Base-by-base conservation (phyloP, 2,888 invertebrate genomes). In the Dolichomitus sp. region DNA sequence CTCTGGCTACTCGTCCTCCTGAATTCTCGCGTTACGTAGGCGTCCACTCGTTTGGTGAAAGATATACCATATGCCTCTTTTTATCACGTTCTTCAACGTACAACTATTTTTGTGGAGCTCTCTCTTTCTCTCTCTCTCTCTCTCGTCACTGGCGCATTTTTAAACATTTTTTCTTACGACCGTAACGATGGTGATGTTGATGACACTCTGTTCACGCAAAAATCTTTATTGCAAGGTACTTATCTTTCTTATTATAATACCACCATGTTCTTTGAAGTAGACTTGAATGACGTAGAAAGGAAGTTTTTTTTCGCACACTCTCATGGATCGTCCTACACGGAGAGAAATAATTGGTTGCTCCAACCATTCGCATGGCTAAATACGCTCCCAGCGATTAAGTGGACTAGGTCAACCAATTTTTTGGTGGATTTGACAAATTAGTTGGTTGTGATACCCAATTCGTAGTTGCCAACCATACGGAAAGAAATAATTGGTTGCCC, bases 101-200 rank as follows among this genome's bases (percentile, higher is more conserved):
- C 54, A 19, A 40, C 37, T 17, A 12, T 37, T 17, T 23, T 52
- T 69, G 5, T 2, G 37, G 54, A 54, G 23, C 2, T 23, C 9
- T 37, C 9, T 37, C 37, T 37, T 37, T 37, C 37, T 37, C 37
- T 33, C 33, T 33, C 6, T 33, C 6, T 33, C 33, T 33, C n/a
- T n/a, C 23, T 54, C 69, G 23, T 69, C 54, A 54, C n/a, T 40
- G 52, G 14, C 52, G 54, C 23, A 40, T 54, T 27, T 54, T 69
- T 54, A 54, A 69, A 19, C 40, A 52, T 69, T 69, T 40, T n/a
- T 23, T 14, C 37, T 69, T 27, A 54, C 40, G 69, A 52, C 54
- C 42, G 33, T 23, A 37, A 50, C 33, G 68, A 69, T 42, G 27
- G 27, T 9, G 40, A 52, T 11, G 40, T 11, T 42, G 52, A 69